Evolutionary conservation across 2,113 vertebrate species (phyloP), one percentile per base, ranked within the genome.

Genomic region (Panurus biarmicus): DNA sequence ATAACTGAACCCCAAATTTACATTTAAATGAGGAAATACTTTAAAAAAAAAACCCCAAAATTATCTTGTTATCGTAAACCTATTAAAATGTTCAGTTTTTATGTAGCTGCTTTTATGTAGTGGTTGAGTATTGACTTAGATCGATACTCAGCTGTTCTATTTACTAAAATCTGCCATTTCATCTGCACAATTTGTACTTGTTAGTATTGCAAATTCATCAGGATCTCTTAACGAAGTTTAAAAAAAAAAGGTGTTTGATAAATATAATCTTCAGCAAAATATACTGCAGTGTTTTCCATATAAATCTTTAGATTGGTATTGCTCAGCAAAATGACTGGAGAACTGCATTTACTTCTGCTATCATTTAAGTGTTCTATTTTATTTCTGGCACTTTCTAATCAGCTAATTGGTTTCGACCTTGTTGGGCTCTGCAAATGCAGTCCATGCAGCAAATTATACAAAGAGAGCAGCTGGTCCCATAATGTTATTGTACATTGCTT

Each of bases 1-100:
- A 96, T 94, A 97, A 97, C 4, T 51, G 51, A 93, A 84, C 50
- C 38, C 48, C 47, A 96, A 93, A 96, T 98, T 97, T 97, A 96
- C 91, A 97, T 97, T 97, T 96, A 96, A 97, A 97, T 96, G 64
- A 97, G 73, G 62, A 82, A 80, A 7, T 69, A 76, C 90, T 90
- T 87, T 79, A 96, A 72, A 79, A 85, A 60, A 11, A 5, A 10
- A n/a, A n/a, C n/a, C 9, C 50, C 47, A 12, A 13, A 21, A 25
- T 78, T 48, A 85, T 25, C 24, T 76, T 69, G 84, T 85, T 89
- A 95, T 44, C 33, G 1, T 90, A 85, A 95, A 95, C 75, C 69
- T 94, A 88, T 44, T 85, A 86, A 95, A 88, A 66, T 10, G 5
- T 79, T 95, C 54, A 28, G 54, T 80, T 95, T 96, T 65, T 29